Evolutionary conservation across 2,888 invertebrate genomes (phyloP).

Genomic region (Abrostola tripartita): DNA sequence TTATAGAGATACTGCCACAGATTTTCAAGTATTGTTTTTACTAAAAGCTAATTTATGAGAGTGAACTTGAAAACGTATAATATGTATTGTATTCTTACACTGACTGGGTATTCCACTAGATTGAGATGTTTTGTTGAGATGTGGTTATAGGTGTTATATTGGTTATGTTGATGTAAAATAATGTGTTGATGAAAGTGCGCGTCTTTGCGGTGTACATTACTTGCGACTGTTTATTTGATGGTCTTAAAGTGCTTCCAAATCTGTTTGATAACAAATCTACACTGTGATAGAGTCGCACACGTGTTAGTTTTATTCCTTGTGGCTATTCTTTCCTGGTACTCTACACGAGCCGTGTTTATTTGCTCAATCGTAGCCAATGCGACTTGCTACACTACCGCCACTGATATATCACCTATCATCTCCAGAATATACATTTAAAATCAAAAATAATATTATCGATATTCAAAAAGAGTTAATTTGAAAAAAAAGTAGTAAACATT

Average conservation of each 20-base stretch:
- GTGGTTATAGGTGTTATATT: conserved; percentile 75
- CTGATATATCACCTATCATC: conserved; percentile 57
- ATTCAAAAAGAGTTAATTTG: conserved; percentile 13
- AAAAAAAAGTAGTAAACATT: conserved; percentile 39
- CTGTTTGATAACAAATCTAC: conserved; percentile 21
- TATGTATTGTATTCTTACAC: conserved; percentile 35
- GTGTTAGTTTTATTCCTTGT: conserved; percentile 21
- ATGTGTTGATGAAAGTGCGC: conserved; percentile 30
- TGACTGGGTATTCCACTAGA: conserved; percentile 40
- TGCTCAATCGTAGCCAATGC: conserved; percentile 50
- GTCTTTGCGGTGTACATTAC: conserved; percentile 12
- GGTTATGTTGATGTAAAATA: conserved; percentile 50
- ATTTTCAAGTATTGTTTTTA: conserved; percentile 39
- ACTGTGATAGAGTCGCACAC: conserved; percentile 16
- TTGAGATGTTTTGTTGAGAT: conserved; percentile 41
- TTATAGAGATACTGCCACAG: conserved; percentile 54
- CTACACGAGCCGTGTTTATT: conserved; percentile 42
- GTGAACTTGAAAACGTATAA: conserved; percentile 27
- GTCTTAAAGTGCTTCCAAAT: conserved; percentile 57
- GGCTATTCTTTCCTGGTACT: conserved; percentile 15
- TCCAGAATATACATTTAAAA: conserved; percentile 32
- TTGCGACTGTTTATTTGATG: conserved; percentile 42
- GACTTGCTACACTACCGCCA: conserved; percentile 20
- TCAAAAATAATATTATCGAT: conserved; percentile 26
- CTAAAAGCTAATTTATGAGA: conserved; percentile 14